phyloP scores from a whole-genome alignment of 2,888 invertebrate genomes.

The Zygothrica quintamaculata region DNA sequence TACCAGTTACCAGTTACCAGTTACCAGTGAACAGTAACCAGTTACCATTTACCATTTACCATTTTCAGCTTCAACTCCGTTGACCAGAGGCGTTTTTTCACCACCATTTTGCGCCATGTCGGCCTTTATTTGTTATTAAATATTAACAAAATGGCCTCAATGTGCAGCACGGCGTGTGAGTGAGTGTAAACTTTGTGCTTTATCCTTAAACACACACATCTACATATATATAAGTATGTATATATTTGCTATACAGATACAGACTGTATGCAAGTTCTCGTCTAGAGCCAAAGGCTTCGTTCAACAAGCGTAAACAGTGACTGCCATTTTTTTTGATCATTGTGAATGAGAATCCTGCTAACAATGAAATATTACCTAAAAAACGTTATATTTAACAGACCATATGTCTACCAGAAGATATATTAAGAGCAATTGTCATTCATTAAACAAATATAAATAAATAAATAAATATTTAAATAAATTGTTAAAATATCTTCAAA shows the following conservation, averaged over 20 bases:
- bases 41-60: constrained; percentile 26
- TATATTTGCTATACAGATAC: background rate
- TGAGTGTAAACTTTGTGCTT: constrained; percentile 74
- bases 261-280: too few species aligned
- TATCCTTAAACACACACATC: constrained; percentile 70
- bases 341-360: too few species aligned
- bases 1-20: constrained; percentile 1
- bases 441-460: too few species aligned
- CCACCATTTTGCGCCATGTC: constrained; percentile 53
- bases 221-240: constrained; percentile 10
- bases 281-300: too few species aligned
- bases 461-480: too few species aligned
- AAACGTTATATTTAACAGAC: too few species aligned
- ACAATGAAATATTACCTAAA: too few species aligned
- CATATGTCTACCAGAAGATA: too few species aligned
- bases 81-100: constrained; percentile 38
- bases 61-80: constrained; percentile 57
- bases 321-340: too few species aligned
- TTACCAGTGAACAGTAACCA: background rate
- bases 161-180: constrained; percentile 65
- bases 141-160: constrained; percentile 82
- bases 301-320: too few species aligned
- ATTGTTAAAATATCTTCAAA: too few species aligned
- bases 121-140: constrained; percentile 80
- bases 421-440: too few species aligned